These are phyloP conservation scores for Bucorvus abyssinicus DNA, from an alignment of 2,797 vertebrate species.

Conservation along the genomic window DNA sequence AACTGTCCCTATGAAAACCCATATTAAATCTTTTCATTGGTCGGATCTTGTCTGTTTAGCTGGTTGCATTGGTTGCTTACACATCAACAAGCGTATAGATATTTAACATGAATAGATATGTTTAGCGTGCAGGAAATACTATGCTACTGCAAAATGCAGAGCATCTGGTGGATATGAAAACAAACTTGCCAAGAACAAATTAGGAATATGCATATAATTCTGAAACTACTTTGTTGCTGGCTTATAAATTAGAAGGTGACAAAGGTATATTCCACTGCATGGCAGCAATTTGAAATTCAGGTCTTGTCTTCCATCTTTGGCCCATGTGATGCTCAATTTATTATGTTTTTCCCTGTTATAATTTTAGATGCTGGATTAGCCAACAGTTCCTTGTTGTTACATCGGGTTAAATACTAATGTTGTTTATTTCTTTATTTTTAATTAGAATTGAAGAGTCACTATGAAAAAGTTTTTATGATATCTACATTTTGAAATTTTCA, in stretches of 20 bases:
- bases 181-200: conserved; percentile 7
- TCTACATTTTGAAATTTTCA: neutral
- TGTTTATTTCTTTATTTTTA: neutral
- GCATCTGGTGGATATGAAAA: neutral
- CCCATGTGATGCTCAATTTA: neutral
- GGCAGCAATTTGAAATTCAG: neutral
- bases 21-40: neutral
- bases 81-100: neutral
- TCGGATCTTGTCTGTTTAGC: conserved; percentile 3
- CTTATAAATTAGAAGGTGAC: neutral
- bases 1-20: conserved; percentile 27
- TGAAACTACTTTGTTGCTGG: neutral
- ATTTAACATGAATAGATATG: conserved; percentile 14
- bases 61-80: neutral
- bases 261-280: neutral
- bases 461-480: neutral
- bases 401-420: neutral
- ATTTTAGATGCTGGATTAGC: neutral
- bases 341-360: neutral
- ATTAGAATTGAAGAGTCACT: too few relatives aligned
- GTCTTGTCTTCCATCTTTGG: neutral
- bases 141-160: conserved; percentile 22
- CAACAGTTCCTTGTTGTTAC: neutral
- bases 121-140: conserved; percentile 26
- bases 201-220: neutral